Evolutionary conservation across 1,140 invertebrate genomes (phyloP), one percentile per base, ranked within the genome.

Genomic region (Riptortus pedestris): DNA sequence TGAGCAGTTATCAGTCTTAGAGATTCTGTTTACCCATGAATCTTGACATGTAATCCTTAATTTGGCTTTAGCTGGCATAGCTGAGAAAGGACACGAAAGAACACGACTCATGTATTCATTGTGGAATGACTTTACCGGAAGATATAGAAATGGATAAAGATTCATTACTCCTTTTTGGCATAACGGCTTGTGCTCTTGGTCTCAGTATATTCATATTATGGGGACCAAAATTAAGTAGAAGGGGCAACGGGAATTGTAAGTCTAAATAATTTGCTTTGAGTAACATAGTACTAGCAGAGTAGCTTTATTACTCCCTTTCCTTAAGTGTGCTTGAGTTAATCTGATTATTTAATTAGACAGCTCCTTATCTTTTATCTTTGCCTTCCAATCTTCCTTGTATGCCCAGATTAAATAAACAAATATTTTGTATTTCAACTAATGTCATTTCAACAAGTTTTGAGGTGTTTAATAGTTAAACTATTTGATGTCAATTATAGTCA

Each of bases 171-270:
- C 43, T 64, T 28, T 58, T 62, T n/a, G 68, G 68, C 18, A 58
- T 69, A 20, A 69, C 68, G 16, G 66, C 63, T 31, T 64, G 60
- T 63, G 86, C 85, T 27, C 79, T 87, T 27, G 86, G 85, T 1
- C 81, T 89, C 1, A 86, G 85, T 38, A 84, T 85, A 2, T 88
- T 88, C 71, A 85, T 90, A 7, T 78, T 90, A 65, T 89, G 86
- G 86, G 86, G 87, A 47, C 86, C 86, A 20, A 79, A 81, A 12
- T 80, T 81, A 65, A 75, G 74, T 3, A 73, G 73, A 29, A 67
- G 18, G n/a, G 12, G 20, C 9, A 33, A 20, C 58, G 45, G 55
- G 52, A 55, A 63, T 58, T 65, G 38, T 64, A 52, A 65, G 61
- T 59, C 20, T 58, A 26, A 31, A 33, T 47, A 33, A 24, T 59